Evolutionary conservation across 1,140 invertebrate species (phyloP).

Genomic region (Stratiolaelaps scimitus): DNA sequence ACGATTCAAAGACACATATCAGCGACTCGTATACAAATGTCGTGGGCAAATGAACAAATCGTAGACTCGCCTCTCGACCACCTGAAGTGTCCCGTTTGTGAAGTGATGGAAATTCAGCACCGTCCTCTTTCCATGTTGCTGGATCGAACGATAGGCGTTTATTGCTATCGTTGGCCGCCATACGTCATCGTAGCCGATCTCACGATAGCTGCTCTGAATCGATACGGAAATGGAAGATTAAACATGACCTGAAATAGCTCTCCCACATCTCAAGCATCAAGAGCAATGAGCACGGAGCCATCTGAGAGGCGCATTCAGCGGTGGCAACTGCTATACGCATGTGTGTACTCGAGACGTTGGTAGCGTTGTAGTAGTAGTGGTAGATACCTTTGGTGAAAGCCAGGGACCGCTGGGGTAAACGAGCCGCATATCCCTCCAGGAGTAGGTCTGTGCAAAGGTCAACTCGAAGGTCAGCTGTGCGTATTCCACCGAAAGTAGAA

Average conservation of each 20-base stretch:
- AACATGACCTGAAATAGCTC: not conserved
- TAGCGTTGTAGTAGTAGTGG: not conserved
- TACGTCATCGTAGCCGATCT: not conserved
- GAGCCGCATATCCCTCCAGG: constrained; percentile 10
- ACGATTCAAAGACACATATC: too few relatives aligned
- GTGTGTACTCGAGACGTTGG: too few relatives aligned
- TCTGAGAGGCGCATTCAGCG: too few relatives aligned
- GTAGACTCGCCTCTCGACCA: not conserved
- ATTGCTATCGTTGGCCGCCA: not conserved
- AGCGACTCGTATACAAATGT: too few relatives aligned
- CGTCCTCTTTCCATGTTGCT: not conserved
- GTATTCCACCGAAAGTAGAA: not conserved
- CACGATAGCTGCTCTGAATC: too few relatives aligned
- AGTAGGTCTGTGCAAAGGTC: constrained; percentile 7
- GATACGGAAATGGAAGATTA: too few relatives aligned
- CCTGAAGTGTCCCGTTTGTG: not conserved
- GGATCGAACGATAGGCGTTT: not conserved
- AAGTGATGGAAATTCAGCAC: constrained; percentile 16
- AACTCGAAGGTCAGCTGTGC: not conserved
- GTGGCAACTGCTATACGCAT: too few relatives aligned
- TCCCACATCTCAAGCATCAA: not conserved
- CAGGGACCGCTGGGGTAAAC: not conserved
- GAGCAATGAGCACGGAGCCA: not conserved
- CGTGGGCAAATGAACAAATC: too few relatives aligned
- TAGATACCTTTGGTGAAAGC: not conserved